Evolutionary conservation across 1,140 invertebrate species (phyloP), one percentile per base, ranked within the genome.

Genomic region (Papilio helenus): DNA sequence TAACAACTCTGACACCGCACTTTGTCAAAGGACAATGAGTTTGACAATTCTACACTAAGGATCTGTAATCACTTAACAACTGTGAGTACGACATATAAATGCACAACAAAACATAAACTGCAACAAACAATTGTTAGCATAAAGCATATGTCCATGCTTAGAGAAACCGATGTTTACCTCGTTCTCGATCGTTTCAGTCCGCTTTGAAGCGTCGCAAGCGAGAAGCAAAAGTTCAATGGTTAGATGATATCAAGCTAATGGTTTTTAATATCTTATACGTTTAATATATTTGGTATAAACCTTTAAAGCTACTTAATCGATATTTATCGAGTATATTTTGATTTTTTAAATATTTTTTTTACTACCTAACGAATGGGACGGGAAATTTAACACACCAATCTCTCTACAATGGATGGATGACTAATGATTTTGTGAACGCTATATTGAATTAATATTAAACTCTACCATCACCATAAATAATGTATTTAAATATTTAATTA

Each of bases 131-230:
- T 9, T 26, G 68, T 81, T 49, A 61, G 79, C 72, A 55, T 16
- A 65, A 65, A 26, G 76, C 58, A 20, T 16, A 34, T 73, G 16
- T 12, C 44, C 81, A 84, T 84, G 81, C 81, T 73, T 71, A 86
- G 55, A 84, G 51, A 68, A 73, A 82, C 51, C n/a, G 51, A 55
- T 80, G 77, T 85, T 93, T 94, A 94, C 93, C 93, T 94, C 86
- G 90, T 85, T 77, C 89, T 90, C 78, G 91, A 93, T 84, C 93
- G 83, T 92, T 94, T 94, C 88, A 94, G 92, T 85, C 93, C 93
- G 87, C 93, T 94, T 92, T 81, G 85, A 81, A 83, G 84, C 58
- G 89, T 86, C 89, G 90, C 95, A 85, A 96, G 96, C 79, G 95
- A 96, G 85, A 93, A 91, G 92, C 93, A 92, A 88, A 90, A 87